A percentile compares a stretch with the other conserved stretches of the same genome.
phyloP scores from a whole-genome alignment of 2,113 vertebrate species.

The Erythrolamprus reginae region DNA sequence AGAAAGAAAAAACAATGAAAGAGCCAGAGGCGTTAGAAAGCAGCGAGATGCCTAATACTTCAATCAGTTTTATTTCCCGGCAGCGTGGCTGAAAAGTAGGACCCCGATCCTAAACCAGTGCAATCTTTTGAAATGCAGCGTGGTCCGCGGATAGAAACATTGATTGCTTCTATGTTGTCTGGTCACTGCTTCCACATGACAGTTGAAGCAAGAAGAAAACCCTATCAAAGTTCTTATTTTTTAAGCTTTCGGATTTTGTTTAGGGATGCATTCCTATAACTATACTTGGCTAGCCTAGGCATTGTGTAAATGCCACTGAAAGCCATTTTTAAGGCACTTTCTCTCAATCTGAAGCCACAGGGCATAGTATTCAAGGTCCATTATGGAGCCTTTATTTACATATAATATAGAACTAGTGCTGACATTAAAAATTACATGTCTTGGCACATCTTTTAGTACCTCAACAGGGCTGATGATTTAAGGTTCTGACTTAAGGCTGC shows the following conservation, averaged over 20 bases:
- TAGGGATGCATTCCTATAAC: neutral
- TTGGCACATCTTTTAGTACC: neutral
- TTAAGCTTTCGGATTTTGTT: neutral
- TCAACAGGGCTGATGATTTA: neutral
- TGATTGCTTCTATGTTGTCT: neutral
- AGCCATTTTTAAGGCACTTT: neutral
- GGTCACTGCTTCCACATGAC: neutral
- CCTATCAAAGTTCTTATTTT: neutral
- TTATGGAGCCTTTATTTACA: neutral
- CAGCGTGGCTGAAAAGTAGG: neutral
- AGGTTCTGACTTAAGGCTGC: neutral
- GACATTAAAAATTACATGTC: neutral
- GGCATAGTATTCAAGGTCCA: neutral
- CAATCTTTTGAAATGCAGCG: neutral
- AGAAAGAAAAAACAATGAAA: neutral
- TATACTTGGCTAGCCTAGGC: neutral
- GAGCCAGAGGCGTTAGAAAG: neutral
- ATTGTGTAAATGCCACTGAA: neutral
- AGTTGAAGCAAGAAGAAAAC: neutral
- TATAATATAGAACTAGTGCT: neutral
- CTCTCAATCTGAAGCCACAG: neutral
- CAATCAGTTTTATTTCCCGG: neutral
- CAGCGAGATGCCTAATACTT: neutral
- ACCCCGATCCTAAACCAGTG: neutral
- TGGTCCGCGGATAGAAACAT: neutral